These are phyloP conservation scores for Digitonthophagus gazella DNA, from an alignment of 2,888 invertebrate species.

Conservation along the genomic window DNA sequence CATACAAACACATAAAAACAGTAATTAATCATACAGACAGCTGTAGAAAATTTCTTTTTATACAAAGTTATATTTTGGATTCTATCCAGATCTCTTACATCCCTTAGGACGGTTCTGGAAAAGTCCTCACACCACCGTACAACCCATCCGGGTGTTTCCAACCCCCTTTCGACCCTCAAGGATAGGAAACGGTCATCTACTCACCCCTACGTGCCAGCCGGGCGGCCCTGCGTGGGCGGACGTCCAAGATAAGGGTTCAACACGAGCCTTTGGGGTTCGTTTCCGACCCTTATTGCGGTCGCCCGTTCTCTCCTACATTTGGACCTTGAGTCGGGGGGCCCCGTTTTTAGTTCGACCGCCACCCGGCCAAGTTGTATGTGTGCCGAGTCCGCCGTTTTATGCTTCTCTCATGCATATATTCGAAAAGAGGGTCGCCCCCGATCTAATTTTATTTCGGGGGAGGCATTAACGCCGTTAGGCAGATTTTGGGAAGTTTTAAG, in stretches of 20 bases:
- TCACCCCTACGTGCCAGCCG: slow-evolving; percentile 23
- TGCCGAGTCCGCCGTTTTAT: slow-evolving; percentile 15
- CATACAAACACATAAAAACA: too few relatives aligned
- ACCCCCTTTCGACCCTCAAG: slow-evolving; percentile 38
- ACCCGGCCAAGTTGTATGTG: background rate
- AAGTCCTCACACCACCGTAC: slow-evolving; percentile 25
- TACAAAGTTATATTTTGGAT: too few relatives aligned
- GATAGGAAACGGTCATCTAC: slow-evolving; percentile 38
- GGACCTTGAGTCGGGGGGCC: slow-evolving; percentile 28
- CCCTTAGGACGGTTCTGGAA: slow-evolving; percentile 1
- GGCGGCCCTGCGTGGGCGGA: slow-evolving; percentile 34
- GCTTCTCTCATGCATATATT: slow-evolving; percentile 15
- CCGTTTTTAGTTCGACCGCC: slow-evolving; percentile 27
- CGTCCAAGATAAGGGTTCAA: slow-evolving; percentile 41
- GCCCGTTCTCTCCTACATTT: slow-evolving; percentile 37
- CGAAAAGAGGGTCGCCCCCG: slow-evolving; percentile 6
- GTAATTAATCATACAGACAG: too few relatives aligned
- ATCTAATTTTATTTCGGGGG: slow-evolving; percentile 5
- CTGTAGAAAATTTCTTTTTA: too few relatives aligned
- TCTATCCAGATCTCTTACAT: background rate
- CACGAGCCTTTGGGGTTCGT: slow-evolving; percentile 38
- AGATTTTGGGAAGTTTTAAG: background rate
- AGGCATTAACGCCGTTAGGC: background rate
- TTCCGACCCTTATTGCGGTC: slow-evolving; percentile 41
- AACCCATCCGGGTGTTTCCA: slow-evolving; percentile 23